Conservation (phyloP, 2,888 invertebrate genomes). For the Trichopria drosophilae region DNA sequence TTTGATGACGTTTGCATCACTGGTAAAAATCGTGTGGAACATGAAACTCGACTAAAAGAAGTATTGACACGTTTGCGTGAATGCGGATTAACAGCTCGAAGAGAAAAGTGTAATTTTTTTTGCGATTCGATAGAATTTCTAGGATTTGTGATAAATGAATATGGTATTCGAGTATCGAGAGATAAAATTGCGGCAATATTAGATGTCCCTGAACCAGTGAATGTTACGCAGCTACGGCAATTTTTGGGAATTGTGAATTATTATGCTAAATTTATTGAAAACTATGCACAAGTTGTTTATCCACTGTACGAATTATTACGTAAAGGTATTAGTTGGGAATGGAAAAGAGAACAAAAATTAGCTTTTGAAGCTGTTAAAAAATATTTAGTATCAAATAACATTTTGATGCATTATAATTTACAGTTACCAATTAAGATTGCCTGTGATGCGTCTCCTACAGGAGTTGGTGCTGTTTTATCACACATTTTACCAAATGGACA, state of each 20-base stretch:
- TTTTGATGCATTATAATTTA: no score
- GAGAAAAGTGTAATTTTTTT: slow-evolving; percentile 26
- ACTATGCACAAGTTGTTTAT: slow-evolving; percentile 32
- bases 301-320: slow-evolving; percentile 40
- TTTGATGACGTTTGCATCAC: slow-evolving; percentile 54
- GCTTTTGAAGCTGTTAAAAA: slow-evolving; percentile 18
- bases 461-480: no score
- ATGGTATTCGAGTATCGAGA: slow-evolving; percentile 31
- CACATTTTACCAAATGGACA: no score
- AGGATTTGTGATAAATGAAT: slow-evolving; percentile 33
- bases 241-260: slow-evolving; percentile 46
- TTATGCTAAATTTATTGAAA: slow-evolving; percentile 44
- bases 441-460: no score
- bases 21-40: slow-evolving; percentile 40
- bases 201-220: slow-evolving; percentile 31
- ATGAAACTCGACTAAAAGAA: slow-evolving; percentile 39
- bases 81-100: slow-evolving; percentile 19
- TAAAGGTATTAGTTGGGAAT: slow-evolving; percentile 33
- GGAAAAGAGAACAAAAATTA: slow-evolving; percentile 9
- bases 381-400: no score
- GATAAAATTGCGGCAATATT: slow-evolving; percentile 32
- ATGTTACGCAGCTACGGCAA: slow-evolving; percentile 33
- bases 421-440: no score
- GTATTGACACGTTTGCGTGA: slow-evolving; percentile 17
- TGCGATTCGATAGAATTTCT: no score